A percentile compares a stretch with the other conserved stretches of the same genome.
phyloP scores from a whole-genome alignment of 2,797 vertebrate genomes.

The Macropodus opercularis region DNA sequence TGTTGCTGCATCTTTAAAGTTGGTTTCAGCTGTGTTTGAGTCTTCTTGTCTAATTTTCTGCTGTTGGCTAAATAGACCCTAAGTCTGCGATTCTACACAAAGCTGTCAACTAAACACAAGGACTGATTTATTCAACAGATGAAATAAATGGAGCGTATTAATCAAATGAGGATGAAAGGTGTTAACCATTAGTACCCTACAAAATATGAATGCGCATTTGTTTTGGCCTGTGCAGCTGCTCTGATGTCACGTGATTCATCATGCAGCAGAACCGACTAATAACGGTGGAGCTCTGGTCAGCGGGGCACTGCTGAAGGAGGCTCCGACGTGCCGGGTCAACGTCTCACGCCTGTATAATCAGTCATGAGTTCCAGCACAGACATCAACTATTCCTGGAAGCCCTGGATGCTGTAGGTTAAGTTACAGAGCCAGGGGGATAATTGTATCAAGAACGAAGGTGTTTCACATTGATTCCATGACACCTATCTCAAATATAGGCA shows the following conservation, averaged over 20 bases:
- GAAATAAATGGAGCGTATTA: neutral
- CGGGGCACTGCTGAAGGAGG: slow-evolving; percentile 79
- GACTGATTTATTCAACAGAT: neutral
- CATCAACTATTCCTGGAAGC: slow-evolving; percentile 75
- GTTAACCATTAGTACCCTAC: neutral
- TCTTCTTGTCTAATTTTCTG: too few relatives aligned
- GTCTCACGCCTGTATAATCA: slow-evolving; percentile 81
- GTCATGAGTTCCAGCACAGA: slow-evolving; percentile 71
- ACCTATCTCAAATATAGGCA: slow-evolving; percentile 68
- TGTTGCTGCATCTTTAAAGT: too few relatives aligned
- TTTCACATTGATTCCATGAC: slow-evolving; percentile 69
- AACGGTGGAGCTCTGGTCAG: slow-evolving; percentile 76
- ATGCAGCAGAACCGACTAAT: slow-evolving; percentile 81
- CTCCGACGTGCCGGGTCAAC: slow-evolving; percentile 80
- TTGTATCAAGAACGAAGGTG: slow-evolving; percentile 71
- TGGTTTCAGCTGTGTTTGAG: too few relatives aligned
- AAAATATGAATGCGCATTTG: neutral
- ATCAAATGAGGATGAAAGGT: neutral
- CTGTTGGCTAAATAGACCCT: too few relatives aligned
- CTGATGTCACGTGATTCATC: slow-evolving; percentile 71
- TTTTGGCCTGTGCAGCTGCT: slow-evolving; percentile 7
- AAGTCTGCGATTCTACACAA: too few relatives aligned
- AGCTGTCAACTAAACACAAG: too few relatives aligned
- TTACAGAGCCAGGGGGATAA: slow-evolving; percentile 66
- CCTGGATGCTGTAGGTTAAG: slow-evolving; percentile 64